Evolutionary conservation across 2,888 invertebrate species (phyloP), one percentile per base, ranked within the genome.

Genomic region (Microplitis manilae): DNA sequence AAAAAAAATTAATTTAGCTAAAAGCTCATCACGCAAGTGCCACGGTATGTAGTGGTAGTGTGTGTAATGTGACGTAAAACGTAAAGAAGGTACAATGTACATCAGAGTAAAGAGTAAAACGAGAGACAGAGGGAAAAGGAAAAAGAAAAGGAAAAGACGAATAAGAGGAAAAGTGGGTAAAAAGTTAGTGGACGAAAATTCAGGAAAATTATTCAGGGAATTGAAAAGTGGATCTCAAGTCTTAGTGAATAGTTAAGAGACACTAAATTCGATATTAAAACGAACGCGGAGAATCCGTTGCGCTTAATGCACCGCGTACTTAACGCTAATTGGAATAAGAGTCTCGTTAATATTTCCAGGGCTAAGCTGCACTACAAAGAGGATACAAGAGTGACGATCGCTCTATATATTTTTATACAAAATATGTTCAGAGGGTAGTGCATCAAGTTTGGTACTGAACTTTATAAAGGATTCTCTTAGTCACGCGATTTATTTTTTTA

Each of bases 1-100:
- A 73, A 73, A 79, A 82, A 77, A 79, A 82, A 85, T 86, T 87
- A 88, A 88, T 88, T 84, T 85, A 79, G 82, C 86, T 87, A 88
- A 88, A 86, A 87, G 87, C 87, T 84, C 75, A 75, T 75, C 71
- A 73, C 75, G 71, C 76, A 13, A 50, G 50, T 50, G 50, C 30
- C 30, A 4, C 30, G 50, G 50, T 75, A 69, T 30, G 13, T 65
- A 30, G 13, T 30, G 8, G 68, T 15, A 38, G 61, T 68, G 68
- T 40, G 68, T 20, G 39, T 61, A 62, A n/a, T 8, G 59, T 68
- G 59, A 62, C 59, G 39, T 38, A 30, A 13, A 30, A 6, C 20
- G 13, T 61, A 61, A n/a, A 38, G 61, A 60, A 40, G 60, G 68
- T 39, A 39, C 30, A 62, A 6, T 50, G 30, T 30, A 30, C 30